phyloP scores from a whole-genome alignment of 2,888 invertebrate genomes.

The Incurvaria masculella region DNA sequence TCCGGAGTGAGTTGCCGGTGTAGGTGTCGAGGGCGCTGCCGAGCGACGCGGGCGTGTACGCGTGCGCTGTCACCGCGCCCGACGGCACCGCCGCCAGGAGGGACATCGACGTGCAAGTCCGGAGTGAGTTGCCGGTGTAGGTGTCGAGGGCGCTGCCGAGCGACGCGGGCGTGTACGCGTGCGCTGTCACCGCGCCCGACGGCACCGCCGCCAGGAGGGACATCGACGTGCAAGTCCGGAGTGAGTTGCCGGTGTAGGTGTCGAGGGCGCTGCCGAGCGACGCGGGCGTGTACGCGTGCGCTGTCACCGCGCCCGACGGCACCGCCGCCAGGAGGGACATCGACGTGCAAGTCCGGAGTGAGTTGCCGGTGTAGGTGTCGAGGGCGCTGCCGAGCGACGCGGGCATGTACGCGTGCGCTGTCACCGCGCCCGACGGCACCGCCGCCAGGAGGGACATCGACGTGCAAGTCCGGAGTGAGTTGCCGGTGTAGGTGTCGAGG shows the following conservation, averaged over 20 bases:
- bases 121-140: too few species aligned
- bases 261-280: constrained; percentile 56
- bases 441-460: constrained; percentile 66
- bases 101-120: constrained; percentile 67
- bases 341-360: constrained; percentile 68
- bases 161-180: constrained; percentile 76
- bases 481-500: constrained; percentile 33
- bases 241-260: too few species aligned
- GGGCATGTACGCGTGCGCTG: constrained; percentile 74
- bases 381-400: constrained; percentile 60
- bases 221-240: constrained; percentile 67
- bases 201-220: constrained; percentile 67
- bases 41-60: constrained; percentile 72
- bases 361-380: too few species aligned
- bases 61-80: constrained; percentile 70
- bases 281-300: constrained; percentile 74
- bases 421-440: constrained; percentile 67
- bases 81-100: constrained; percentile 66
- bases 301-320: constrained; percentile 67
- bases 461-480: constrained; percentile 68
- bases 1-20: too few species aligned
- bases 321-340: constrained; percentile 67
- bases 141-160: constrained; percentile 39
- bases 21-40: too few species aligned
- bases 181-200: constrained; percentile 68